Base-by-base conservation (phyloP, 35 echinoderm and acorn worm genomes). In the Diadema setosum region DNA sequence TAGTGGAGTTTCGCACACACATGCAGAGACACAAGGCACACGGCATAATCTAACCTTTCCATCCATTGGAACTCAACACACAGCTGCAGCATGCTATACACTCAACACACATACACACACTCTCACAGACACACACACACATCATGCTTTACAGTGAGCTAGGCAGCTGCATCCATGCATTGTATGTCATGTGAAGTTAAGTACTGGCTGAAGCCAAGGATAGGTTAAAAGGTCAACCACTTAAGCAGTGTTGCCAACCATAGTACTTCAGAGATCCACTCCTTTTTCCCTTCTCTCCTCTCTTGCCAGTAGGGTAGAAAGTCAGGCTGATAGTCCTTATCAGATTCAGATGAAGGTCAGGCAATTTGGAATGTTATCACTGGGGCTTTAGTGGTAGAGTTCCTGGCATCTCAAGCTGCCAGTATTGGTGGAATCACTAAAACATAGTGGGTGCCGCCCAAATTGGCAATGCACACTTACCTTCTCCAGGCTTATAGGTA, bases 231-330 rank as follows among this genome's bases (percentile, higher is more conserved):
- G 73, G 73, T 78, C 73, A 78, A 44, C 73, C 73, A 78, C 73
- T 78, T 78, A 78, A 78, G 73, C 73, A 78, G 16, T 41, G 37
- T 78, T 78, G 73, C 73, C 73, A 78, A 78, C 24, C 73, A n/a
- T 67, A 67, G n/a, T n/a, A 67, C 63, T 34, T 67, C 63, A 26
- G 17, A 33, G 37, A 67, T 67, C 63, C 63, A 67, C 30, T 32
- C 63, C 63, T 11, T n/a, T n/a, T n/a, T n/a, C n/a, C n/a, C n/a
- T n/a, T n/a, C n/a, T n/a, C n/a, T n/a, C n/a, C n/a, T n/a, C n/a
- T n/a, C n/a, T n/a, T n/a, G n/a, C n/a, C n/a, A n/a, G n/a, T n/a
- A n/a, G n/a, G n/a, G n/a, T n/a, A n/a, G n/a, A n/a, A n/a, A n/a
- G n/a, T n/a, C n/a, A n/a, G n/a, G n/a, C n/a, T n/a, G n/a, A n/a